Conservation (phyloP, 2,888 invertebrate species). For the Netelia fuscicornis region DNA sequence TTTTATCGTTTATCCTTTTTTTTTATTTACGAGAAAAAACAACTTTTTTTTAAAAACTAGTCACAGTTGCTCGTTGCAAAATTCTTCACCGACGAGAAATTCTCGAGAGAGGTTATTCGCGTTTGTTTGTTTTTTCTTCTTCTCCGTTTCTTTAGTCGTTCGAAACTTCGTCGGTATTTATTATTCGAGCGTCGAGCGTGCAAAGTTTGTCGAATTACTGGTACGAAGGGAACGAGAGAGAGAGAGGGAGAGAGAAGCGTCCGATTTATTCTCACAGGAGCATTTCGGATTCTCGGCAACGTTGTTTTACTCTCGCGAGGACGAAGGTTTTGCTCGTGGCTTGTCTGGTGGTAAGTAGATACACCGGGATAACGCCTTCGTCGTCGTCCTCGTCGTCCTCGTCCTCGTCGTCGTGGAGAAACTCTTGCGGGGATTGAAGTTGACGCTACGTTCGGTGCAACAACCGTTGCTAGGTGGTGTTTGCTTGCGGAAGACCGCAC, state of each 20-base stretch:
- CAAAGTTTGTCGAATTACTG: constrained; percentile 55
- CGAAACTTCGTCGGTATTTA: constrained; percentile 56
- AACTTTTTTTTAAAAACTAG: neutral
- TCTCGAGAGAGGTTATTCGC: constrained; percentile 4
- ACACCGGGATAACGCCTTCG: too few relatives aligned
- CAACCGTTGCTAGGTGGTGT: constrained; percentile 79
- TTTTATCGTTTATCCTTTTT: too few relatives aligned
- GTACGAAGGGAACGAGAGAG: too few relatives aligned
- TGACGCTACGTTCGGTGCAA: constrained; percentile 55
- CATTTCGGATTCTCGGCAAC: constrained; percentile 42
- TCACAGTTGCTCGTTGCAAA: neutral
- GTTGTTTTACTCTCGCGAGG: constrained; percentile 51
- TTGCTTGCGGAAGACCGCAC: constrained; percentile 73
- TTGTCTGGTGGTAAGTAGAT: constrained; percentile 1
- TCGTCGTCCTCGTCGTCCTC: too few relatives aligned
- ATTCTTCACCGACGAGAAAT: constrained; percentile 15
- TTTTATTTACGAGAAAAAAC: too few relatives aligned
- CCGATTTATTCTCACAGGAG: constrained; percentile 58
- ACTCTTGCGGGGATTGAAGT: constrained; percentile 55
- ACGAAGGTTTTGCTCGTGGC: constrained; percentile 34
- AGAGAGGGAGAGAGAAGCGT: constrained; percentile 29
- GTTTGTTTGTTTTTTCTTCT: constrained; percentile 12
- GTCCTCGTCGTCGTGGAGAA: constrained; percentile 34
- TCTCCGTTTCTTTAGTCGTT: too few relatives aligned
- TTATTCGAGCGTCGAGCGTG: constrained; percentile 51